Base-by-base conservation (phyloP, 2,888 invertebrate genomes). In the Steinernema carpocapsae region DNA sequence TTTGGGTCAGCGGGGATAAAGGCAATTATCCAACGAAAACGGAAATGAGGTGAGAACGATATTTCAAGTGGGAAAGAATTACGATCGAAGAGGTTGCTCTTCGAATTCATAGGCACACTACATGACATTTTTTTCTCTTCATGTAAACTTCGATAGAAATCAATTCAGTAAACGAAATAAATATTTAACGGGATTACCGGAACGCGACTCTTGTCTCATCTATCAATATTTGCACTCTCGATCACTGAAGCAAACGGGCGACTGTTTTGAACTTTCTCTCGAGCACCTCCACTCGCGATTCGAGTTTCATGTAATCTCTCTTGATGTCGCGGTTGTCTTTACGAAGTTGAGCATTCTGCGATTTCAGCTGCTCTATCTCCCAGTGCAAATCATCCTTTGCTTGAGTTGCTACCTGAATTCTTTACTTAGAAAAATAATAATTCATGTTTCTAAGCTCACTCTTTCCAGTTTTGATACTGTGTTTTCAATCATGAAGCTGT, bases 251-350 rank as follows among this genome's bases (percentile, higher is more conserved):
- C 42, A 86, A 77, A 70, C 86, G 78, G 10, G 85, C 85, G 74
- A 86, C 77, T 10, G 85, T 86, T 72, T 84, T 85, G 76, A 86
- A 84, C 73, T 86, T 86, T 17, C 81, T 77, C 72, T 86, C 86
- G 37, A 86, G 74, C 43, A 77, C 76, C 26, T 86, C 86, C 10
- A 86, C 78, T 43, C 86, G 77, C 14, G 80, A 75, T 52, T 86
- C 86, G 42, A 86, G 76, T 59, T 78, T 79, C 78, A 83, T 76
- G 51, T 84, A 84, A 24, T 79, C 77, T 45, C 81, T 79, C 72
- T 84, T 84, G 75, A 86, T 74, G 74, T 84, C 82, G n/a, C 85
- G 80, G 52, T 84, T 85, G 73, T 84, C 84, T 71, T 80, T 83
- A 71, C 81, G 80, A 56, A 83, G 77, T 72, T 80, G 80, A 37